phyloP scores from a whole-genome alignment of 2,113 vertebrate genomes.

The Ploceus nigricollis region DNA sequence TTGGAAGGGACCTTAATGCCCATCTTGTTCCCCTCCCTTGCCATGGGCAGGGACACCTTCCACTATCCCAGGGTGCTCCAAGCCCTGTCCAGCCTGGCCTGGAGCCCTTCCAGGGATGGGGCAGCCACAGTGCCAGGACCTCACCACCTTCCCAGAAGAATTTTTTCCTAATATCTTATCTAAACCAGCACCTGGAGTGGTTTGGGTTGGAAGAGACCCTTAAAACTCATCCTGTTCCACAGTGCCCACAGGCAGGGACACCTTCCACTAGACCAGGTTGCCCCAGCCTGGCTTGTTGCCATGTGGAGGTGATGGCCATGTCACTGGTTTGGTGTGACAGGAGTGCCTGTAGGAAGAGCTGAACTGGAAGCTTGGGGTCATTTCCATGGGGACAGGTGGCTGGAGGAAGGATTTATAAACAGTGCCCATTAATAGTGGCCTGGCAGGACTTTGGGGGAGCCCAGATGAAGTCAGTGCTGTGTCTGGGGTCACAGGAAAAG shows the following conservation, averaged over 20 bases:
- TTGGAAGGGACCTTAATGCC: neutral
- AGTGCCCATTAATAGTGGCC: accelerated
- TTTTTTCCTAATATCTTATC: neutral
- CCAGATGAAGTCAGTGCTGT: neutral
- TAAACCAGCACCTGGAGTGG: neutral
- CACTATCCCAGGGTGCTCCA: neutral
- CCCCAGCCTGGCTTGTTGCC: neutral
- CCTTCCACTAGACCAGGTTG: neutral
- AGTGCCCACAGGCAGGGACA: neutral
- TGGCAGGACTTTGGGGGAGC: neutral
- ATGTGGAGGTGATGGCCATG: accelerated
- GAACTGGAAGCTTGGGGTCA: neutral
- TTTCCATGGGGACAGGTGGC: neutral
- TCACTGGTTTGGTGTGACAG: accelerated
- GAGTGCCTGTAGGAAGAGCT: neutral
- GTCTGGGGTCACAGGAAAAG: neutral
- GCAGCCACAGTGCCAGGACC: neutral
- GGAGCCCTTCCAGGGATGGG: neutral
- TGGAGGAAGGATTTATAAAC: neutral
- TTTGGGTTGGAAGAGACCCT: neutral
- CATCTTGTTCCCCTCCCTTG: neutral
- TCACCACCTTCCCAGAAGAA: neutral
- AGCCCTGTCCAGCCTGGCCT: neutral
- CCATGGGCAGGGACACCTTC: neutral
- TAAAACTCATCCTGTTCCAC: neutral